Evolutionary conservation across 1,140 invertebrate genomes (phyloP).

Genomic region (Drosophila albomicans): DNA sequence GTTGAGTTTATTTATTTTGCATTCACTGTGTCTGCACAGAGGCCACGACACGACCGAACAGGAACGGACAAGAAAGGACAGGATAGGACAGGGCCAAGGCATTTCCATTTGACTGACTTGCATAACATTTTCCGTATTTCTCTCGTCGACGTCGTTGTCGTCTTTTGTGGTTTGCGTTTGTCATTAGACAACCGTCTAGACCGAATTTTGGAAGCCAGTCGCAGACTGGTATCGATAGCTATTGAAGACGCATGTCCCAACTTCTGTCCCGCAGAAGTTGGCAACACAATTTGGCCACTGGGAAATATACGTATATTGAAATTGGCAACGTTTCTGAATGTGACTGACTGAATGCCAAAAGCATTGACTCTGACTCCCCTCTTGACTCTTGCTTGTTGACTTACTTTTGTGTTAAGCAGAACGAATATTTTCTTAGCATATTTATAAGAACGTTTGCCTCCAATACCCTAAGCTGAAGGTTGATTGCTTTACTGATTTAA

Average conservation of each 20-base stretch:
- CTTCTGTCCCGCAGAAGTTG: conserved; percentile 38
- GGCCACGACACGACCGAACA: conserved; percentile 6
- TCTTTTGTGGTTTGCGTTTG: conserved; percentile 78
- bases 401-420: conserved; percentile 53
- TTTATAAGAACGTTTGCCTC: conserved; percentile 16
- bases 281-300: conserved; percentile 65
- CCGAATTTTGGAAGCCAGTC: conserved; percentile 55
- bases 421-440: conserved; percentile 29
- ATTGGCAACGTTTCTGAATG: conserved; percentile 65
- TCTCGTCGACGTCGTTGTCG: conserved; percentile 22
- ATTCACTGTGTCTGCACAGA: conserved; percentile 43
- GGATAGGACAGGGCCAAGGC: conserved; percentile 3
- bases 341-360: conserved; percentile 54
- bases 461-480: conserved; percentile 7
- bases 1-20: conserved; percentile 74
- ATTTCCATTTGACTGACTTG: conserved; percentile 79
- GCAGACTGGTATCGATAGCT: conserved; percentile 63
- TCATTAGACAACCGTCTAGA: conserved; percentile 77
- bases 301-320: conserved; percentile 55
- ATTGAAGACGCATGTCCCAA: conserved; percentile 24
- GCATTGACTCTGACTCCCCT: conserved; percentile 16
- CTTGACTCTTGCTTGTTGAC: conserved; percentile 23
- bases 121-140: conserved; percentile 57
- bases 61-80: background rate
- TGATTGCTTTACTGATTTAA: background rate